Base-by-base conservation (phyloP, 2,797 vertebrate species). In the Setipinna tenuifilis region DNA sequence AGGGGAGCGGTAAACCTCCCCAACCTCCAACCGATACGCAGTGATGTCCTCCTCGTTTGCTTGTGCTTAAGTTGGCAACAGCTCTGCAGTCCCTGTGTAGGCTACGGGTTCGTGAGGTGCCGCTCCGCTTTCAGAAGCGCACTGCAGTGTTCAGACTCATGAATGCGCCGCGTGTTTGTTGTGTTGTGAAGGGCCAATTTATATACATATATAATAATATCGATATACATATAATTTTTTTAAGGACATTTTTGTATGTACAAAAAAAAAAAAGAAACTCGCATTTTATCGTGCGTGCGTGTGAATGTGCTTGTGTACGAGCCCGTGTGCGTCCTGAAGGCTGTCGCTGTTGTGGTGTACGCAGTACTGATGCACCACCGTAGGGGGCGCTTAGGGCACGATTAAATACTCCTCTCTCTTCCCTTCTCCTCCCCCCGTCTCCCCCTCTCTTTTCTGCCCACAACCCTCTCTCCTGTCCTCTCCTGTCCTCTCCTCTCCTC, bases 241-340 rank as follows among this genome's bases (percentile, higher is more conserved):
- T 94, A 94, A 94, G 94, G 94, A 93, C 93, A 94, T 95, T 95
- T 95, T 96, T 95, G 95, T 96, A 95, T 95, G 95, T 95, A 95
- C 94, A 94, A 95, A 95, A 94, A 94, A 78, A 75, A 75, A 94
- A 95, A 95, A 94, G 94, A 78, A 78, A 16, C 71, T 94, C 95
- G 94, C 94, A 95, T 95, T 95, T 94, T 93, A 93, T 93, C 83
- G 90, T 94, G 93, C 93, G 92, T 95, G 92, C 93, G 81, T 83
- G 82, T 28, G 81, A 78, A 78, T 81, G 62, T 84, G 87, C 87
- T 83, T 87, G 85, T 89, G 86, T 88, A 91, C 91, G 88, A 86
- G 86, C 89, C 85, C 89, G 84, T 87, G 82, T 86, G 82, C 65
- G 80, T 85, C 90, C 93, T 90, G 87, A 84, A 93, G 87, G 90